Percentiles rank a stretch among this genome's conserved stretches.
These are phyloP conservation scores for Brachyistius frenatus DNA, from an alignment of 2,113 vertebrate genomes.

Conservation along the genomic window DNA sequence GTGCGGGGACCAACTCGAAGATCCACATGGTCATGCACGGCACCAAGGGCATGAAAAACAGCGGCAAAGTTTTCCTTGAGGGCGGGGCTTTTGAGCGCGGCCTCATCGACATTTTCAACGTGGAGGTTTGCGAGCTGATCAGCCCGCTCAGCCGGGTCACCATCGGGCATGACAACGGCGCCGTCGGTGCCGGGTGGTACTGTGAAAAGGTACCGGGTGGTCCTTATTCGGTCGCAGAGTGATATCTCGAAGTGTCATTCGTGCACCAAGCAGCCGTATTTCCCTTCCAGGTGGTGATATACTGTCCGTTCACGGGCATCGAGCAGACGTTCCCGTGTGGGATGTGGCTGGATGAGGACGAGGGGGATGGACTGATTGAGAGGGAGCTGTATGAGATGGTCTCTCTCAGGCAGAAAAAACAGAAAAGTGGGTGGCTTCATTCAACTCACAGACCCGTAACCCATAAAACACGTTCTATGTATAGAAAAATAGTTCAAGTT, in stretches of 20 bases:
- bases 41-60: conserved; percentile 93
- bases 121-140: conserved; percentile 92
- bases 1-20: conserved; percentile 97
- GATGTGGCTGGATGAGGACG: conserved; percentile 96
- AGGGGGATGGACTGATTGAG: conserved; percentile 93
- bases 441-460: too few species aligned
- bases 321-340: conserved; percentile 96
- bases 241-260: background rate
- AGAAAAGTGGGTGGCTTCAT: conserved; percentile 88
- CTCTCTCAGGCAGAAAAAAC: conserved; percentile 91
- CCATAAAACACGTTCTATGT: too few species aligned
- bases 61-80: conserved; percentile 94
- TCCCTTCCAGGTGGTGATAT: conserved; percentile 89
- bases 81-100: conserved; percentile 94
- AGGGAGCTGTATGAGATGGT: conserved; percentile 97
- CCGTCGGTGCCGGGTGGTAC: conserved; percentile 94
- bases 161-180: conserved; percentile 93
- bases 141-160: conserved; percentile 96
- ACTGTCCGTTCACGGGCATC: conserved; percentile 95
- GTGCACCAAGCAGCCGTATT: conserved; percentile 3
- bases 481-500: background rate
- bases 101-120: conserved; percentile 94
- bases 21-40: conserved; percentile 95
- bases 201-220: conserved; percentile 91
- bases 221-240: background rate